phyloP scores from a whole-genome alignment of 2,113 vertebrate species.

The Camelus bactrianus region DNA sequence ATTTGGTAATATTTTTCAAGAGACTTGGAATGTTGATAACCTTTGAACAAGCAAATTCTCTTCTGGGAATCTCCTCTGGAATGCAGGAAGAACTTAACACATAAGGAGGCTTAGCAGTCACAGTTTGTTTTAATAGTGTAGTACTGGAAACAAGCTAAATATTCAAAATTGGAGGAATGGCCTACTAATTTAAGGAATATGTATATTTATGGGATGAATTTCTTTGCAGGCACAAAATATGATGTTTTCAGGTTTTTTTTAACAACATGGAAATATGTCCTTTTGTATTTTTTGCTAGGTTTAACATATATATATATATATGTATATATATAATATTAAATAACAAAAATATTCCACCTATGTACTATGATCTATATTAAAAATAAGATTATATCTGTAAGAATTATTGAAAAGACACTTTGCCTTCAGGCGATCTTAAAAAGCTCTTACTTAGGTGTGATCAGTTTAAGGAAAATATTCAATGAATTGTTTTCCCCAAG shows the following conservation, averaged over 20 bases:
- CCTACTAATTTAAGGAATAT: neutral
- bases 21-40: neutral
- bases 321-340: neutral
- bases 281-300: neutral
- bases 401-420: neutral
- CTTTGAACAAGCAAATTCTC: neutral
- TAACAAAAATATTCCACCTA: neutral
- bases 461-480: neutral
- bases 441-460: neutral
- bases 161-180: neutral
- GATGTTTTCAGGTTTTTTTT: neutral
- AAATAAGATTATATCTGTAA: neutral
- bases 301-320: neutral
- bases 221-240: neutral
- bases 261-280: neutral
- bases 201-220: neutral
- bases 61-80: neutral
- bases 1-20: constrained; percentile 34
- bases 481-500: neutral
- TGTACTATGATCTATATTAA: neutral
- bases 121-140: neutral
- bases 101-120: neutral
- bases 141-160: neutral
- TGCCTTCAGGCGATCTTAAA: neutral
- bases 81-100: neutral